phyloP scores from a whole-genome alignment of 2,113 vertebrate species.

The Pollimyrus isidori region DNA sequence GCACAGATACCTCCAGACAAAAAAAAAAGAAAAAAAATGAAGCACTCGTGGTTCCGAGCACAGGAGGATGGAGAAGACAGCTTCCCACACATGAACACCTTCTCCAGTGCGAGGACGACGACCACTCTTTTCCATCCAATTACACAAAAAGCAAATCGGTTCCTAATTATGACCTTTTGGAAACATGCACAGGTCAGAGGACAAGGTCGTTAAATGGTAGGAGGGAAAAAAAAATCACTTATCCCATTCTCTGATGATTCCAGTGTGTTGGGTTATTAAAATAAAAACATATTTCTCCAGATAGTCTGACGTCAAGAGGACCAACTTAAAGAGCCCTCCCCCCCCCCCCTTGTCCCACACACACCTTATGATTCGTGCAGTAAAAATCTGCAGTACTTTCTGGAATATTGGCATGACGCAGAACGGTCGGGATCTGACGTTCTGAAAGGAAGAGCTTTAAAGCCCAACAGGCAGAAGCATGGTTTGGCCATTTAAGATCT shows the following conservation, averaged over 20 bases:
- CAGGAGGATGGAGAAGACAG: neutral
- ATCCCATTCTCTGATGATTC: neutral
- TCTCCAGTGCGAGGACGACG: neutral
- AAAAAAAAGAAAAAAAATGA: neutral
- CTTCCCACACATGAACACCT: neutral
- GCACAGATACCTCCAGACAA: neutral
- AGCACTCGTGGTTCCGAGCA: neutral
- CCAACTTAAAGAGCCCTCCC: too few species aligned
- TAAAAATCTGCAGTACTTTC: neutral
- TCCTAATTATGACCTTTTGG: neutral
- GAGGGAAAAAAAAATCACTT: neutral
- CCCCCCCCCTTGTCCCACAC: neutral
- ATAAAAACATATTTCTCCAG: neutral
- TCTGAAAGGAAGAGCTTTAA: neutral
- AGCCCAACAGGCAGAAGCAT: neutral
- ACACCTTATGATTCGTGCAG: neutral
- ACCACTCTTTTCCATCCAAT: neutral
- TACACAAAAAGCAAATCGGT: neutral
- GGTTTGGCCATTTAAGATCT: neutral
- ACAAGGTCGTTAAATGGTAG: neutral
- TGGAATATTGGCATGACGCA: neutral
- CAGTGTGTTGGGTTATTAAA: neutral
- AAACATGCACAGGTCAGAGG: neutral
- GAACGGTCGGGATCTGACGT: neutral
- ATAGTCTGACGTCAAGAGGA: neutral